Conservation (phyloP, 2,888 invertebrate species). For the Tromatobia lineatoria region DNA sequence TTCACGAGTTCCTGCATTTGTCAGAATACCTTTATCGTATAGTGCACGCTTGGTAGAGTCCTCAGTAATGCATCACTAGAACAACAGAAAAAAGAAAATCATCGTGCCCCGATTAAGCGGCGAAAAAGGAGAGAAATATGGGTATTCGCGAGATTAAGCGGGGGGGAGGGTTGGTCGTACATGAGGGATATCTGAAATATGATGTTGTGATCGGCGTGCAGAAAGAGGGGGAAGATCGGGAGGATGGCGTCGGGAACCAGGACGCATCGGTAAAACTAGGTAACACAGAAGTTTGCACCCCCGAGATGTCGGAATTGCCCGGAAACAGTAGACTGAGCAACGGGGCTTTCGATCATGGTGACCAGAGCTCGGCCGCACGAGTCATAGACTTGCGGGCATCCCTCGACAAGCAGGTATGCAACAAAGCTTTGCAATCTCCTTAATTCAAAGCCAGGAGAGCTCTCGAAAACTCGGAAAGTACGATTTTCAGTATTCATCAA, state of each 20-base stretch:
- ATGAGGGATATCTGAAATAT: constrained; percentile 70
- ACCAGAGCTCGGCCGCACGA: constrained; percentile 88
- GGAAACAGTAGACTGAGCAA: constrained; percentile 81
- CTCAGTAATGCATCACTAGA: constrained; percentile 2
- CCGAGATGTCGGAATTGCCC: constrained; percentile 61
- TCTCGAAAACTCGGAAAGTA: neutral
- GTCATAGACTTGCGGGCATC: constrained; percentile 94
- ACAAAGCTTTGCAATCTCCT: constrained; percentile 16
- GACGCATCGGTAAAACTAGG: constrained; percentile 64
- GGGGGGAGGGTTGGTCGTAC: neutral
- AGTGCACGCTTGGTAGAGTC: constrained; percentile 52
- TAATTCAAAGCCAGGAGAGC: neutral
- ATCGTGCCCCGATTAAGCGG: neutral
- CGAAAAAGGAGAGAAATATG: neutral
- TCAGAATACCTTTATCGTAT: constrained; percentile 37
- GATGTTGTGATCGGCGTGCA: constrained; percentile 84
- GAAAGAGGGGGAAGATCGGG: constrained; percentile 79
- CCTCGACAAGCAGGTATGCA: constrained; percentile 93
- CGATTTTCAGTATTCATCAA: neutral
- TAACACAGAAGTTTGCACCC: constrained; percentile 59
- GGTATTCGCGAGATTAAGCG: neutral
- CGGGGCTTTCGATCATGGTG: constrained; percentile 85
- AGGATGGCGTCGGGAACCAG: constrained; percentile 69
- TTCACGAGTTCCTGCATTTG: constrained; percentile 17
- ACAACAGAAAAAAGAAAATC: neutral